phyloP scores from a whole-genome alignment of 1,140 invertebrate species.

The Mylabris phalerata region DNA sequence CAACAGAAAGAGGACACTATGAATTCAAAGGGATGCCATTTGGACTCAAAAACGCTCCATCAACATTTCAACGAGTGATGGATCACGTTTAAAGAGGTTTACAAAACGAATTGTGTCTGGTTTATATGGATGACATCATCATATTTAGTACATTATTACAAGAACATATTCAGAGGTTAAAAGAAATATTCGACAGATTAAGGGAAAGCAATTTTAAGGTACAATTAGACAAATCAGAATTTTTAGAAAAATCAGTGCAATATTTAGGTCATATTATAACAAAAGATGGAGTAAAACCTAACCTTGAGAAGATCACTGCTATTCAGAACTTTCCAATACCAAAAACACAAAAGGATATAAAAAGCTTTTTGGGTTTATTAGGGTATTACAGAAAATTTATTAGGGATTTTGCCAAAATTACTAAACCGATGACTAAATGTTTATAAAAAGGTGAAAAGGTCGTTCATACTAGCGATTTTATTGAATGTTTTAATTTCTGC shows the following conservation, averaged over 20 bases:
- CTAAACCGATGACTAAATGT: slow-evolving; percentile 6
- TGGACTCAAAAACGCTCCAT: slow-evolving; percentile 1
- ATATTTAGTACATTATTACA: slow-evolving; percentile 32
- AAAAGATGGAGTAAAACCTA: too few relatives aligned
- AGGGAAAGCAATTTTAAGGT: slow-evolving; percentile 25
- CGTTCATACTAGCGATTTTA: too few relatives aligned
- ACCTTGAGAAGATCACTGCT: too few relatives aligned
- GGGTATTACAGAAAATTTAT: slow-evolving; percentile 1
- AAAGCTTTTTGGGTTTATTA: background rate
- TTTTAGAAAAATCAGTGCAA: background rate
- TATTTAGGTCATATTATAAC: too few relatives aligned
- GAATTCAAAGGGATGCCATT: background rate
- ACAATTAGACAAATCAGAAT: slow-evolving; percentile 17
- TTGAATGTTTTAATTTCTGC: too few relatives aligned
- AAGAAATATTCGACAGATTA: slow-evolving; percentile 11
- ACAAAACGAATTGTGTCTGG: slow-evolving; percentile 14
- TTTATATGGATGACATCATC: slow-evolving; percentile 45
- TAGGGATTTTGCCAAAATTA: background rate
- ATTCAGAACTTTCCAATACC: too few relatives aligned
- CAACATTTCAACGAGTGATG: slow-evolving; percentile 2
- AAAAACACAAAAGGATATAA: too few relatives aligned
- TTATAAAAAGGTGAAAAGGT: slow-evolving; percentile 1
- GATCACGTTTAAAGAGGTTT: background rate
- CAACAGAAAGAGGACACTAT: background rate
- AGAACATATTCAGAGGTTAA: slow-evolving; percentile 37